These are phyloP conservation scores for Ammospiza caudacuta DNA, from an alignment of 2,113 vertebrate species.

Conservation along the genomic window DNA sequence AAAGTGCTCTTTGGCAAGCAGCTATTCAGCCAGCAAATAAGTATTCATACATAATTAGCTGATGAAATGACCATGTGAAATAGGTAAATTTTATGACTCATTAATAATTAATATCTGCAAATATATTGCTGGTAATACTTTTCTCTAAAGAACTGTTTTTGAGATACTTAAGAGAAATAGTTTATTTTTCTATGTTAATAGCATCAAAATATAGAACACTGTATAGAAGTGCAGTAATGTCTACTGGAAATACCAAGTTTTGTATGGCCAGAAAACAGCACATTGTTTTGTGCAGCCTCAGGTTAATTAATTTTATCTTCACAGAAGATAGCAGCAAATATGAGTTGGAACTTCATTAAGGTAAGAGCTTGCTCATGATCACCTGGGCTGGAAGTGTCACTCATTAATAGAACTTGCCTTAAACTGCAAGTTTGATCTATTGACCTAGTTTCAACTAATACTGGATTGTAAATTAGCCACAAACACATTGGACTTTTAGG, in stretches of 20 bases:
- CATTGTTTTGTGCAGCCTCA: background rate
- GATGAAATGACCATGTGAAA: constrained; percentile 42
- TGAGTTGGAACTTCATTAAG: background rate
- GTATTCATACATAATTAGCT: constrained; percentile 59
- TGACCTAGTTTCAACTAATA: background rate
- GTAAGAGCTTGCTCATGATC: background rate
- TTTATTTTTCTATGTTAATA: background rate
- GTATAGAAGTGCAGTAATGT: background rate
- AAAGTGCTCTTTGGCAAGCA: constrained; percentile 38
- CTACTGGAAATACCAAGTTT: background rate
- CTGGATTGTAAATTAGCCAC: background rate
- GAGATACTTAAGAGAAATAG: background rate
- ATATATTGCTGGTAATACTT: constrained; percentile 47
- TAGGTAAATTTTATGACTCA: constrained; percentile 31
- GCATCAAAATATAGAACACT: background rate
- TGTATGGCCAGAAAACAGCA: background rate
- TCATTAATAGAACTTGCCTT: background rate
- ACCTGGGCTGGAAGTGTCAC: background rate
- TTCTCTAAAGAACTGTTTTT: constrained; percentile 29
- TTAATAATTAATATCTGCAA: constrained; percentile 49
- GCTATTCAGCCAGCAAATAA: constrained; percentile 61
- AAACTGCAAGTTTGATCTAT: background rate
- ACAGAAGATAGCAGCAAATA: background rate
- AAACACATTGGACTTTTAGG: background rate
- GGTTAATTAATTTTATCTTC: background rate